phyloP scores from a whole-genome alignment of 2,888 invertebrate species.

The Fragum fragum region DNA sequence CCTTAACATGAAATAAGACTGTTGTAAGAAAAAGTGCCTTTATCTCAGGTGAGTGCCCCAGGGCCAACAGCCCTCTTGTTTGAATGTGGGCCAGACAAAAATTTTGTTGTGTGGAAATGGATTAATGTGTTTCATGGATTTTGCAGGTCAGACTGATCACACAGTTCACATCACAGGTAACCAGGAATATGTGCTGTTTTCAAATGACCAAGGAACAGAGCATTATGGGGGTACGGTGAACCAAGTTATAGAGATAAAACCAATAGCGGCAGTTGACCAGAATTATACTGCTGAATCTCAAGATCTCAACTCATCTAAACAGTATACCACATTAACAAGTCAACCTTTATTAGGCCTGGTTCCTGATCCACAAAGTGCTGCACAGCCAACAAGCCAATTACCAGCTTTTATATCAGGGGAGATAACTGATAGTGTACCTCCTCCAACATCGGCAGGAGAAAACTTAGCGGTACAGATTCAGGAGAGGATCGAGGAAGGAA shows the following conservation, averaged over 20 bases:
- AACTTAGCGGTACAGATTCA: constrained; percentile 6
- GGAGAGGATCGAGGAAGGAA: background rate
- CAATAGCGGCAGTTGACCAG: background rate
- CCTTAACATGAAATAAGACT: no score
- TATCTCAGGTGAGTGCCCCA: no score
- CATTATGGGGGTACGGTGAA: background rate
- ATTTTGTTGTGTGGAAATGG: no score
- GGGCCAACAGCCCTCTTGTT: no score
- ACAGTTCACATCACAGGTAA: background rate
- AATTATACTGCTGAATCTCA: background rate
- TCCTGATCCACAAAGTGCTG: background rate
- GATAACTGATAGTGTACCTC: background rate
- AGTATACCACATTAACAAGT: background rate
- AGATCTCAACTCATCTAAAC: background rate
- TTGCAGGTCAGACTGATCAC: background rate
- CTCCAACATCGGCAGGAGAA: background rate
- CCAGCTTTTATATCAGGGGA: constrained; percentile 22
- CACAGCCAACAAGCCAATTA: constrained; percentile 8
- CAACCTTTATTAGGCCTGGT: background rate
- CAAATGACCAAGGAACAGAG: background rate
- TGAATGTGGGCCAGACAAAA: no score
- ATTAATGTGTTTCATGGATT: no score
- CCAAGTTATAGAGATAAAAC: background rate
- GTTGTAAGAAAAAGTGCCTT: no score
- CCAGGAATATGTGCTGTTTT: constrained; percentile 8